Evolutionary conservation across 2,797 vertebrate species (phyloP).

Genomic region (Anabacerthia variegaticeps): DNA sequence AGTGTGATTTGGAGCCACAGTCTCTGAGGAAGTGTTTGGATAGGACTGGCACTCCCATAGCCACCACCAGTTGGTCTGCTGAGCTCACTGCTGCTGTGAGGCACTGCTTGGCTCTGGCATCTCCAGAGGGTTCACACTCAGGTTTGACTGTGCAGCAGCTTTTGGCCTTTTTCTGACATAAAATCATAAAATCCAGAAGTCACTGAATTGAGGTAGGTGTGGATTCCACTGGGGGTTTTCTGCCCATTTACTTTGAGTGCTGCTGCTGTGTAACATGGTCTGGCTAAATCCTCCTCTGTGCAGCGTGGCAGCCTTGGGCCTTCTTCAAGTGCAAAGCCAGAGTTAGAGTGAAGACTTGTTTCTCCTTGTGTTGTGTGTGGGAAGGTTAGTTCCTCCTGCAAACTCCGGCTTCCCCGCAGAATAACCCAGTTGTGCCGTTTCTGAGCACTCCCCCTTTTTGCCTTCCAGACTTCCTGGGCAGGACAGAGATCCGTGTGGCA

Average conservation of each 20-base stretch:
- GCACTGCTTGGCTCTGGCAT: not conserved
- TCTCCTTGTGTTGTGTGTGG: not conserved
- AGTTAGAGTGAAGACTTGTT: not conserved
- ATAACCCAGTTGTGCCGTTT: too few species aligned
- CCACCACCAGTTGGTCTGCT: not conserved
- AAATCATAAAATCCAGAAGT: not conserved
- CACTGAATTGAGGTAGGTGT: not conserved
- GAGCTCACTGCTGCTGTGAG: not conserved
- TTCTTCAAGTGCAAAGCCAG: not conserved
- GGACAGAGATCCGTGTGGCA: conserved; percentile 96
- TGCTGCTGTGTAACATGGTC: not conserved
- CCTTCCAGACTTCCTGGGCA: conserved; percentile 91
- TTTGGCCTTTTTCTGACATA: not conserved
- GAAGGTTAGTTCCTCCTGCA: not conserved
- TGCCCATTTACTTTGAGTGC: not conserved
- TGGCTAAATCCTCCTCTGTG: not conserved
- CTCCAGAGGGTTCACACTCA: not conserved
- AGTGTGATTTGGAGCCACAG: not conserved
- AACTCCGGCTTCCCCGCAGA: not conserved
- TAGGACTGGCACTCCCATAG: not conserved
- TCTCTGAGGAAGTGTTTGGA: not conserved
- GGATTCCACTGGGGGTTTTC: not conserved
- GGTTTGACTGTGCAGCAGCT: not conserved
- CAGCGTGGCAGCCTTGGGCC: not conserved
- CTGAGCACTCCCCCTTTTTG: not conserved